Base-by-base conservation (phyloP, 2,888 invertebrate genomes). In the Luperina testacea region DNA sequence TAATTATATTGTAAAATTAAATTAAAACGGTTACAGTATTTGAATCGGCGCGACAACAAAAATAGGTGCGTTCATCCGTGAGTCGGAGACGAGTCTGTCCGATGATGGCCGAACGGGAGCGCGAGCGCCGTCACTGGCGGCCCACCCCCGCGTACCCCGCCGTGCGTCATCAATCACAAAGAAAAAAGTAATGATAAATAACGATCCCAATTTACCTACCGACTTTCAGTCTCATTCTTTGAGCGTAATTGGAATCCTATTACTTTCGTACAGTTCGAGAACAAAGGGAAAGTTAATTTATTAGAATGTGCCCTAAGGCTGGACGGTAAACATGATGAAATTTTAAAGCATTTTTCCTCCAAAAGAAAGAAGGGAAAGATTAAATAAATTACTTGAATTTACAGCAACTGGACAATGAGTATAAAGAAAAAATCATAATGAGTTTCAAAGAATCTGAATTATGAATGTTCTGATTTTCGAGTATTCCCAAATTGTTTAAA, bases 281-380 rank as follows among this genome's bases (percentile, higher is more conserved):
- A 73, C 69, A 77, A 83, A 74, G 71, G 63, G 48, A 68, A 67
- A 71, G 13, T 71, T 67, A 83, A 82, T 74, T 63, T n/a, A 51
- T 3, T 51, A 63, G 70, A 78, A 82, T 77, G 67, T 71, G 32
- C 57, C 38, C 27, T 51, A 59, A 72, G 69, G 51, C 42, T 73
- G 64, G n/a, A 70, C 2, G 42, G n/a, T 45, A 77, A 57, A 74
- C 32, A 67, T 65, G 24, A 24, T 80, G 45, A 45, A 57, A 57
- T 57, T 57, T 38, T 42, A 27, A 17, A 63, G 3, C 13, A 59
- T 45, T 59, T 4, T 75, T 8, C 17, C 5, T 24, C 45, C 2
- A 45, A 75, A 57, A 57, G 9, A 63, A 32, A 32, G 8, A 63
- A 4, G 15, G 2, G 24, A 48, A 48, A 48, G 11, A 42, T 6